phyloP scores from a whole-genome alignment of 1,140 invertebrate genomes.

The Drosophila athabasca region DNA sequence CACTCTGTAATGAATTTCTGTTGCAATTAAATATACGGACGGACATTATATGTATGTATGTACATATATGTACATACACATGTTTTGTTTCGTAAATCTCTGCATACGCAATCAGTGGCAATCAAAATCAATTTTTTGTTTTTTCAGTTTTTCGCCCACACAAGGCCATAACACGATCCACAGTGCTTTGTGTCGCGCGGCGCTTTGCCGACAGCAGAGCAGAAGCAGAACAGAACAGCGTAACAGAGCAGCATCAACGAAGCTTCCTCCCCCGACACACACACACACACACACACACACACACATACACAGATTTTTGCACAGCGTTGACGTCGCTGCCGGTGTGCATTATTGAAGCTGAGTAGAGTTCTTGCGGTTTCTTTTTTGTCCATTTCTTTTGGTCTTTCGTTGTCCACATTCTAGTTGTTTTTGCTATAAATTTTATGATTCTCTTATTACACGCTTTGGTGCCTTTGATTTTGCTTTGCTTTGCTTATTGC shows the following conservation, averaged over 20 bases:
- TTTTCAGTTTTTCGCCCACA: constrained; percentile 27
- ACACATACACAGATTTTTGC: constrained; percentile 7
- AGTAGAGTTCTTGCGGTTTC: constrained; percentile 13
- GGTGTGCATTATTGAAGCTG: constrained; percentile 17
- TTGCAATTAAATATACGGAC: too few relatives aligned
- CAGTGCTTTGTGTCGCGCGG: constrained; percentile 23
- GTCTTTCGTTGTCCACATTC: constrained; percentile 22
- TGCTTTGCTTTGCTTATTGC: constrained; percentile 25
- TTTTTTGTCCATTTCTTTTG: constrained; percentile 11
- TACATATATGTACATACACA: constrained; percentile 1
- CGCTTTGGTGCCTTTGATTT: constrained; percentile 65
- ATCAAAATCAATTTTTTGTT: not conserved
- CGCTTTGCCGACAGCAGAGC: constrained; percentile 14
- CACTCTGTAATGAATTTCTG: too few relatives aligned
- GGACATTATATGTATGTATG: too few relatives aligned
- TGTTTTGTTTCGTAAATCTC: constrained; percentile 40
- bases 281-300: not conserved
- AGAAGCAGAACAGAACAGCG: too few relatives aligned
- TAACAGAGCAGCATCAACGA: constrained; percentile 8
- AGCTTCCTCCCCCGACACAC: not conserved
- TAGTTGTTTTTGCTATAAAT: constrained; percentile 54
- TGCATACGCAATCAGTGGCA: constrained; percentile 14
- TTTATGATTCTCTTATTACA: constrained; percentile 72
- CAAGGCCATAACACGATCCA: constrained; percentile 33
- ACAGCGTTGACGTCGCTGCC: constrained; percentile 4